Evolutionary conservation across 2,113 vertebrate genomes (phyloP), one percentile per base, ranked within the genome.

Genomic region (Rhabdomys dilectus): DNA sequence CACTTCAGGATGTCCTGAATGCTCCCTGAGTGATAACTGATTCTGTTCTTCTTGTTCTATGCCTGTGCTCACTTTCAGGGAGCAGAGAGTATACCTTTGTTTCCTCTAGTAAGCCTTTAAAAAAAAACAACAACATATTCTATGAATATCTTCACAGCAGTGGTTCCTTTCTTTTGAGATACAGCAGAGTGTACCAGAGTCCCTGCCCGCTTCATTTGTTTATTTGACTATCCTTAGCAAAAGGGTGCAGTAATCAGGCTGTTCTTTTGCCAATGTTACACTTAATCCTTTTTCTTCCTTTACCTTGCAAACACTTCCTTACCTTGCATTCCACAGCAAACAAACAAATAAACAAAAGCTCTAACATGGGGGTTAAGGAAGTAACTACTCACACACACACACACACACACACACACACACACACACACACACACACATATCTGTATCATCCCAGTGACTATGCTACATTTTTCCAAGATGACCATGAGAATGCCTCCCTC

Each of bases 401-500:
- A 26, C 15, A 70, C 48, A 48, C 7, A 72, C 11, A 22, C 1
- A 24, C 11, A 64, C 6, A 81, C 17, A 48, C 48, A 64, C 6
- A 77, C 4, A 56, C 5, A 81, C 5, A 19, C 0, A 26, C 16
- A 72, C n/a, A n/a, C n/a, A n/a, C n/a, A n/a, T n/a, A n/a, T 4
- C 42, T 8, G 45, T 16, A 48, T 58, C 24, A 15, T 81, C 85
- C 13, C 72, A 42, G 58, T 22, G 21, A 42, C 10, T 39, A 26
- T 31, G 39, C 53, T 90, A 78, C 56, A 91, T 36, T 94, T 94
- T 97, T 88, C 75, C 13, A 94, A 89, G 22, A 90, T 60, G 58
- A 11, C 7, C 48, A 19, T 53, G 15, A 60, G 26, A 88, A 31
- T 36, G 39, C 80, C 34, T 62, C 62, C 51, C 34, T 85, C 13